Evolutionary conservation across 2,113 vertebrate species (phyloP).

Genomic region (Phainopepla nitens): DNA sequence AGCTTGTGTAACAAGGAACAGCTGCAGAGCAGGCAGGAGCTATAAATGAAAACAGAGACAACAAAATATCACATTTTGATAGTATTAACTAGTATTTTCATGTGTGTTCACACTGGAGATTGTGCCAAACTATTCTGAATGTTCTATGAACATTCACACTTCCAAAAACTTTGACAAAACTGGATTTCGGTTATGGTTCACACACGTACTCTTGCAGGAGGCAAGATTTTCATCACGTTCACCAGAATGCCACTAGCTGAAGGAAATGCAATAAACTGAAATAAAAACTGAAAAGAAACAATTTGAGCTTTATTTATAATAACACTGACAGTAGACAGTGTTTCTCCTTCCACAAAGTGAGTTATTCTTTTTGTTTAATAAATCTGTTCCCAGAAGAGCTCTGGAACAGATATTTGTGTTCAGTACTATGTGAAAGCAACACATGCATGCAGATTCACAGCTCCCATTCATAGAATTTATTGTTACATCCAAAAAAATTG

Average conservation of each 20-base stretch:
- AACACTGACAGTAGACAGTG: neutral
- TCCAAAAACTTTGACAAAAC: slow-evolving; percentile 28
- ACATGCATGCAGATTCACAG: neutral
- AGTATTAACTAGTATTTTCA: slow-evolving; percentile 42
- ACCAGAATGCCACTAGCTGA: neutral
- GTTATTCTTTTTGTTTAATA: slow-evolving; percentile 3
- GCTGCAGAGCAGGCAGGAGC: slow-evolving; percentile 39
- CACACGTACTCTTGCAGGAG: neutral
- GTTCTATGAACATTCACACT: slow-evolving; percentile 34
- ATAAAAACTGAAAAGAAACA: neutral
- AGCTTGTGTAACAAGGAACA: slow-evolving; percentile 18
- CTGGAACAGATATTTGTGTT: neutral
- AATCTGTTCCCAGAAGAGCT: neutral
- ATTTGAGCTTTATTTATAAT: neutral
- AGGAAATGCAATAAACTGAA: slow-evolving; percentile 30
- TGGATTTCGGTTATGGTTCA: slow-evolving; percentile 28
- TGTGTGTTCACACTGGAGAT: slow-evolving; percentile 25
- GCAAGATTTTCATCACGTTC: slow-evolving; percentile 30
- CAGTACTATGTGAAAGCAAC: neutral
- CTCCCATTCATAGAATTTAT: neutral
- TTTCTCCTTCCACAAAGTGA: neutral
- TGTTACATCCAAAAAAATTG: neutral
- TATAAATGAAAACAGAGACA: slow-evolving; percentile 70
- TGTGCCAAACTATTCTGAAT: slow-evolving; percentile 44
- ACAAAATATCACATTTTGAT: slow-evolving; percentile 51